phyloP scores from a whole-genome alignment of 2,888 invertebrate species.

The Ellobium chinense region DNA sequence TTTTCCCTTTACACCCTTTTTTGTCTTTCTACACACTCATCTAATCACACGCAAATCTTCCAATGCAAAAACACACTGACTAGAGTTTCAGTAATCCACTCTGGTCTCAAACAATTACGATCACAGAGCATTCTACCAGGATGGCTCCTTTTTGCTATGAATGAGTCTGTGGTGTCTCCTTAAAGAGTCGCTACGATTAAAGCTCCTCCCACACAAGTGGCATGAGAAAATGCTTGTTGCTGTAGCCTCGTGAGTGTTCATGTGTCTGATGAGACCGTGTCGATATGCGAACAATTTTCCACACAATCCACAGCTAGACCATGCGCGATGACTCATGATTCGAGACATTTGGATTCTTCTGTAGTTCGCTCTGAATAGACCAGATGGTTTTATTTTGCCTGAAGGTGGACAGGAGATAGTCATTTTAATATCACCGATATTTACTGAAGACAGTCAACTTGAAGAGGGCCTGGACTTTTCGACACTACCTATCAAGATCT shows the following conservation, averaged over 20 bases:
- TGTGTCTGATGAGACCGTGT: slow-evolving; percentile 33
- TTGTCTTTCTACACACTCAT: too few species aligned
- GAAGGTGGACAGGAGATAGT: not conserved
- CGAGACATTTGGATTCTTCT: slow-evolving; percentile 7
- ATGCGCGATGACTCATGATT: slow-evolving; percentile 9
- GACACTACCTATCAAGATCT: too few species aligned
- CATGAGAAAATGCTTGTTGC: slow-evolving; percentile 41
- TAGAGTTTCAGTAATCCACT: too few species aligned
- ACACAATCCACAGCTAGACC: slow-evolving; percentile 32
- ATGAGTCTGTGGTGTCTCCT: slow-evolving; percentile 40
- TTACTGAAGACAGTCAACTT: too few species aligned
- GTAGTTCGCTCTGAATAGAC: not conserved
- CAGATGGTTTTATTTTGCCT: not conserved
- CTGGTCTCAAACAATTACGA: too few species aligned
- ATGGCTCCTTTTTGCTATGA: slow-evolving; percentile 17
- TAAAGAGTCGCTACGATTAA: slow-evolving; percentile 46
- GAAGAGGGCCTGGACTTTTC: too few species aligned
- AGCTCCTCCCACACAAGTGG: slow-evolving; percentile 40
- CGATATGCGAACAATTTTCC: slow-evolving; percentile 39
- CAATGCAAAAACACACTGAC: too few species aligned
- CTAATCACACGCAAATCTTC: too few species aligned
- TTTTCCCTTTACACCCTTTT: too few species aligned
- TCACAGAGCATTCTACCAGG: too few species aligned
- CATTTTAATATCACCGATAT: too few species aligned
- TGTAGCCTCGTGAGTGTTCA: slow-evolving; percentile 43